Evolutionary conservation across 2,113 vertebrate genomes (phyloP), one percentile per base, ranked within the genome.

Genomic region (Acrocephalus kingi): DNA sequence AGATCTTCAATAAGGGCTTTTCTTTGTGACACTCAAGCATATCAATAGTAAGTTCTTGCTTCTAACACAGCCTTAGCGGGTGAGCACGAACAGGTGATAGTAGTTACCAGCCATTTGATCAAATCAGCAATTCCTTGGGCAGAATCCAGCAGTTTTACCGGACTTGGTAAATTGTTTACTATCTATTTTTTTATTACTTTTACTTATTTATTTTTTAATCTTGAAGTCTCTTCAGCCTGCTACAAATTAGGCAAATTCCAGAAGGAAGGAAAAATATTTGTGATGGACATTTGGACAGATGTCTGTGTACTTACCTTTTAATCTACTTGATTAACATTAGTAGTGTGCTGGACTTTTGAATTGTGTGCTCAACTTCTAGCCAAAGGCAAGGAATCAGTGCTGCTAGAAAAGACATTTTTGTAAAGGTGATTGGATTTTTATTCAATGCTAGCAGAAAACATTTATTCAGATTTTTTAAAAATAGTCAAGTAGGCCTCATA

Each of bases 81-180:
- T 77, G 73, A 89, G 48, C 37, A 5, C 1, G 0, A 16, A 3
- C 1, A 7, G 27, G n/a, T 67, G 21, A 23, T 6, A 13, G 13
- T 51, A 56, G 41, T 68, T 81, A 35, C 51, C 52, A 45, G 37
- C 51, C n/a, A 0, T 74, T 69, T 58, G 23, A 25, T 58, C 64
- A 43, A 81, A 62, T 48, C 55, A 45, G 30, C 73, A 78, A 21
- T 63, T 49, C 23, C 8, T 0, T 55, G 45, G 71, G 43, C 46
- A 91, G 35, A 43, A 78, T 68, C 81, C 61, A 66, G 51, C 64
- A 59, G 61, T 78, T 87, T 68, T 78, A 76, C 35, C 1, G 4
- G 39, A 61, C 39, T 17, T 58, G 43, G 41, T 73, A 73, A 86
- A 81, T 66, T 28, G 7, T 35, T 62, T 66, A 28, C 22, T 24